A percentile compares a stretch with the other conserved stretches of the same genome.
phyloP scores from a whole-genome alignment of 2,888 invertebrate genomes.

The Acrobasis suavella region DNA sequence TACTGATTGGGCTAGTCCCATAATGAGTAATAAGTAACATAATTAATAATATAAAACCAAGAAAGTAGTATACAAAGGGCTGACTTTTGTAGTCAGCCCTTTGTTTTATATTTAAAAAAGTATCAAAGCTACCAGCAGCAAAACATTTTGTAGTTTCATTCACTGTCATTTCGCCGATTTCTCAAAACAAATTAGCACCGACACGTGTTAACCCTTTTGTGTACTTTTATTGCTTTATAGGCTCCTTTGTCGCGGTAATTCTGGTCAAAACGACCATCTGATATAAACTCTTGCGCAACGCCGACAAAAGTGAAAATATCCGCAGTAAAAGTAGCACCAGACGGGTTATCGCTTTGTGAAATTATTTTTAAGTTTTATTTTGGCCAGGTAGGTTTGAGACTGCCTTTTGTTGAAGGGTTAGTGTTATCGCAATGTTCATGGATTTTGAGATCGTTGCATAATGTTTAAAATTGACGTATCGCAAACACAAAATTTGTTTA shows the following conservation, averaged over 20 bases:
- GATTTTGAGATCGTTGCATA: not conserved
- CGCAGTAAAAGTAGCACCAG: slow-evolving; percentile 60
- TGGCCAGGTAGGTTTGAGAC: slow-evolving; percentile 14
- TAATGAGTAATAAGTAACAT: too few relatives aligned
- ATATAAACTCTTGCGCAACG: slow-evolving; percentile 58
- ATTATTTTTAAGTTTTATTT: slow-evolving; percentile 18
- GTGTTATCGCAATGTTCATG: not conserved
- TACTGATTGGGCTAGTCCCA: too few relatives aligned
- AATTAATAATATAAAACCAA: too few relatives aligned
- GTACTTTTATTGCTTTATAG: slow-evolving; percentile 65
- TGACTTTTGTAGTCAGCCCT: not conserved
- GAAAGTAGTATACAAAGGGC: too few relatives aligned
- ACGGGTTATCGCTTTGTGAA: slow-evolving; percentile 41
- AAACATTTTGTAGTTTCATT: slow-evolving; percentile 41
- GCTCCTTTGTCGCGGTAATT: slow-evolving; percentile 42
- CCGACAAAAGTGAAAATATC: slow-evolving; percentile 77
- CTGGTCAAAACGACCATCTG: slow-evolving; percentile 32
- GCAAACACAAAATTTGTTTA: too few relatives aligned
- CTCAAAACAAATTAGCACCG: slow-evolving; percentile 72
- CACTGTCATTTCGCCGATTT: slow-evolving; percentile 48
- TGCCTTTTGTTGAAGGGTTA: slow-evolving; percentile 34
- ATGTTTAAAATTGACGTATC: too few relatives aligned
- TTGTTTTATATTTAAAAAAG: not conserved
- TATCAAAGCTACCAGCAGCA: slow-evolving; percentile 29
- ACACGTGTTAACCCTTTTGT: slow-evolving; percentile 74